Evolutionary conservation across 1,140 invertebrate species (phyloP), one percentile per base, ranked within the genome.

Genomic region (Protaetia brevitarsis): DNA sequence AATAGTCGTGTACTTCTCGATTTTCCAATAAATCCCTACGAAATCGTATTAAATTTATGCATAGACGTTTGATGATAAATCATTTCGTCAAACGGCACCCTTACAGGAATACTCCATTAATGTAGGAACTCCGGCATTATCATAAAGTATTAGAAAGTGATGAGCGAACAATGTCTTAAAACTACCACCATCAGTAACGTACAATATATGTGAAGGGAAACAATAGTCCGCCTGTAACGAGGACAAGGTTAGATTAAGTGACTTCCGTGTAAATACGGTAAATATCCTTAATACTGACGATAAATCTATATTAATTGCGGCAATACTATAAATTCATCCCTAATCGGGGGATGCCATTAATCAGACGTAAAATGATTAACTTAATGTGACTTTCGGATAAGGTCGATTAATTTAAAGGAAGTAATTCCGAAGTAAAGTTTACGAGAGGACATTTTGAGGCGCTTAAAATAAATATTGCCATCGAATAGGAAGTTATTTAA

Each of bases 311-410:
- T 51, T 51, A 51, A 51, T 51, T 51, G 41, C 41, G 0, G 19
- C 26, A 51, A 19, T 23, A 19, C 19, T 51, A 51, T 51, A 51
- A 41, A 51, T 51, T 51, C 26, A 51, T 51, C 10, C 13, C 21
- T 51, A 51, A 23, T 19, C 19, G 19, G 19, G 41, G 19, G 19
- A 51, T 51, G 26, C 41, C 41, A 51, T 51, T 51, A 51, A 23
- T 51, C 41, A 51, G 26, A 51, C 41, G 41, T 45, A 51, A 51
- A 51, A 51, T 51, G 19, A 51, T 51, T 51, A 51, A 10, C 41
- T 23, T 51, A 19, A 45, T 45, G 13, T 11, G 31, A 23, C 41
- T 51, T 34, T 34, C 31, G 31, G 26, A 51, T 23, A 19, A 23
- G 26, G 41, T 19, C 2, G 19, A 51, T 51, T 21, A 51, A 16